Base-by-base conservation (phyloP, 1,140 invertebrate species). In the Trichonephila clavipes region DNA sequence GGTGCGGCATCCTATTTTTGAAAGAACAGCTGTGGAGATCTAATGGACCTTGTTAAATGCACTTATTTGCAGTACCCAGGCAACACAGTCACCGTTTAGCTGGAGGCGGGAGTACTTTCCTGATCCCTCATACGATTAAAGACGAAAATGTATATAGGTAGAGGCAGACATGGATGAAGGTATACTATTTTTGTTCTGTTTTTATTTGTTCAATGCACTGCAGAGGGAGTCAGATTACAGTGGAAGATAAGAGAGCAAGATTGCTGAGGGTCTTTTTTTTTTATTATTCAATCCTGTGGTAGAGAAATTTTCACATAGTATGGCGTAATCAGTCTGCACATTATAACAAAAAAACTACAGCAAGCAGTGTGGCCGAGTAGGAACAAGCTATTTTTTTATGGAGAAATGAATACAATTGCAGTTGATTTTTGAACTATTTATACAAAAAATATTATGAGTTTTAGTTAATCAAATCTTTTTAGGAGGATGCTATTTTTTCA, bases 11-110 rank as follows among this genome's bases (percentile, higher is more conserved):
- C 83, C 83, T 85, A 85, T 85, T 85, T 88, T 88, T n/a, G 86
- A 58, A 51, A 24, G 66, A 72, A 90, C 93, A 94, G 93, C 93
- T 94, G 93, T 90, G 93, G 89, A 94, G 93, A 94, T 40, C 93
- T 90, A 94, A 94, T 94, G 93, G 93, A 90, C 61, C 93, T 90
- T 94, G 88, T 66, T 94, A 90, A 94, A 94, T 86, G 93, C 88
- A 61, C 93, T 94, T 94, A 94, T 94, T 94, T 94, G 88, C 92
- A 82, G 85, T 88, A 88, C 92, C 64, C 82, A 58, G 77, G 89
- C 77, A 82, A 44, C 90, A 58, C 92, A 93, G 61, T 69, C 92
- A 82, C 92, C 69, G 86, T 93, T 93, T 87, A 51, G 86, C 86
- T 69, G 21, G 85, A 24, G 62, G 90, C 92, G 40, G 34, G 58